A percentile compares a stretch with the other conserved stretches of the same genome.
phyloP scores from a whole-genome alignment of 2,888 invertebrate genomes.

The Sminthurides aquaticus region DNA sequence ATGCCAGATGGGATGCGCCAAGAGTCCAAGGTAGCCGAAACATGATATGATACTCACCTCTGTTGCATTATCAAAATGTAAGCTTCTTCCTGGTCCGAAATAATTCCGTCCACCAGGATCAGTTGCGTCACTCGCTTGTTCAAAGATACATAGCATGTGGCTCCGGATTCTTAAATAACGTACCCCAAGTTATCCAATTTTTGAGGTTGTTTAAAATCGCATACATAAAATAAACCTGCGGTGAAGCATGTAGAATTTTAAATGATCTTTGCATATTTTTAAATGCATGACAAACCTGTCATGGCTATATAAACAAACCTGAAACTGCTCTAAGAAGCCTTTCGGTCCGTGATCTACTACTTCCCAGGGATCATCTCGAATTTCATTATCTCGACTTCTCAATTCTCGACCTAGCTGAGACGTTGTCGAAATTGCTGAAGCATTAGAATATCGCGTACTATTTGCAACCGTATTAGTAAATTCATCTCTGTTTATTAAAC shows the following conservation, averaged over 20 bases:
- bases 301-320: too few species aligned
- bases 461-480: conserved; percentile 67
- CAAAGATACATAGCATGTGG: conserved; percentile 51
- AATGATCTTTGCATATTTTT: too few species aligned
- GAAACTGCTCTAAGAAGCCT: conserved; percentile 80
- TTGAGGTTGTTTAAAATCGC: conserved; percentile 51
- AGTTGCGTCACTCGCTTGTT: conserved; percentile 73
- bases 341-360: background rate
- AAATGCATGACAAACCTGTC: too few species aligned
- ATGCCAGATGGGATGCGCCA: too few species aligned
- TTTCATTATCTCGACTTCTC: too few species aligned
- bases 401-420: too few species aligned
- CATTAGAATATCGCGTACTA: too few species aligned
- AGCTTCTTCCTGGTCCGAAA: conserved; percentile 50
- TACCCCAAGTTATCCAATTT: conserved; percentile 61
- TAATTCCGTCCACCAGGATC: conserved; percentile 58
- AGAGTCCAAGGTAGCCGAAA: background rate
- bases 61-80: conserved; percentile 42
- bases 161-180: conserved; percentile 71
- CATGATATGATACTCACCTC: conserved; percentile 23
- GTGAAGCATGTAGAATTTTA: too few species aligned
- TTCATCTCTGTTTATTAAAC: conserved; percentile 87
- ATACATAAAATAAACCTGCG: conserved; percentile 60
- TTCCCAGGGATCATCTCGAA: background rate
- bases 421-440: too few species aligned